These are phyloP conservation scores for Pygmarrhopalites habei DNA, from an alignment of 1,140 invertebrate species.

Conservation along the genomic window DNA sequence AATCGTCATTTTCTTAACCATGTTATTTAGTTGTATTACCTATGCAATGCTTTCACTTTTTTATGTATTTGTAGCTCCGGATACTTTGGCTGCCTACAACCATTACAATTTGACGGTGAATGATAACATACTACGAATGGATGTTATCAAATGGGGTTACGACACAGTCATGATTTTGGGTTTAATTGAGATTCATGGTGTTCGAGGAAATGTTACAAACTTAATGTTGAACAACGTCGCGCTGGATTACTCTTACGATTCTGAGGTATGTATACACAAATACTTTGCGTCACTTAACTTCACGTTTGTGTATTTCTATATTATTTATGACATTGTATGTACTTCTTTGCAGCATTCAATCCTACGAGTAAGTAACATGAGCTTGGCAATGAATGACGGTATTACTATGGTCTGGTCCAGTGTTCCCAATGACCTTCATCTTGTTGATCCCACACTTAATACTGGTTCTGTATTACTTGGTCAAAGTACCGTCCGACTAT, in stretches of 20 bases:
- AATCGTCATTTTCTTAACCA: no score
- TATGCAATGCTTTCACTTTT: no score
- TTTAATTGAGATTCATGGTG: conserved; percentile 43
- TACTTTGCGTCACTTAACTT: no score
- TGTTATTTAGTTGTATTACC: no score
- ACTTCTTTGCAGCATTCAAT: background rate
- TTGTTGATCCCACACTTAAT: no score
- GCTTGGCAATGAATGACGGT: background rate
- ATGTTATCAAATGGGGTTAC: conserved; percentile 48
- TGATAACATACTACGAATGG: conserved; percentile 47
- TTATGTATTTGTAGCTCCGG: no score
- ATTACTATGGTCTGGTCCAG: conserved; percentile 24
- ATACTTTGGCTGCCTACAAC: conserved; percentile 53
- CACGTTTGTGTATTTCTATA: no score
- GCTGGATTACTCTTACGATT: background rate
- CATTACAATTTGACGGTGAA: conserved; percentile 51
- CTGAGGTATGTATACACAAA: background rate
- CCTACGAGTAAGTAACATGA: background rate
- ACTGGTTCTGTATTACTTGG: no score
- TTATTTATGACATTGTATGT: no score
- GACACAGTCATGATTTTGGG: conserved; percentile 42
- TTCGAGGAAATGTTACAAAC: conserved; percentile 36
- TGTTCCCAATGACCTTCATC: no score
- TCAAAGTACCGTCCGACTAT: no score
- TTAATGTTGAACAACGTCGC: conserved; percentile 41